Conservation (phyloP, 1,140 invertebrate genomes). For the Pseudachorutes palmiensis region DNA sequence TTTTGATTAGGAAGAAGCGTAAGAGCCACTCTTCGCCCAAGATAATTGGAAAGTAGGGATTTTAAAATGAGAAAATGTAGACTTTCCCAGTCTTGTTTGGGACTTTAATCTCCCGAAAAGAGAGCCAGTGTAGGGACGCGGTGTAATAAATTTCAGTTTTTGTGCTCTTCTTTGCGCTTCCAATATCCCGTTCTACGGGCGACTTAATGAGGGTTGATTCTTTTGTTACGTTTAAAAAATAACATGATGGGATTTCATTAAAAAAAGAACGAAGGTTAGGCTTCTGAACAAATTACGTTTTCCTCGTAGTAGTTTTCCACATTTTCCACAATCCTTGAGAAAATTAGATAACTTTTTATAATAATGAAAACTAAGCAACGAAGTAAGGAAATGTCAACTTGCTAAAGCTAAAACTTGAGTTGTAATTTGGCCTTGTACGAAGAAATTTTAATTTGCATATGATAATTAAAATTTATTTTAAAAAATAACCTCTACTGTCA, state of each 20-base stretch:
- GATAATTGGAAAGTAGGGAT: background rate
- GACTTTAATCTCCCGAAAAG: background rate
- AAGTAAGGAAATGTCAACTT: too few species aligned
- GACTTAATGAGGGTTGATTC: conserved; percentile 6
- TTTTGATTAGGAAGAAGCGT: too few species aligned
- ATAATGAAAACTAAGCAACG: background rate
- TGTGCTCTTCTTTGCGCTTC: background rate
- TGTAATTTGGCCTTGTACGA: background rate
- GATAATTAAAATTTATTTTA: conserved; percentile 6
- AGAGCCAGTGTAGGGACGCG: background rate
- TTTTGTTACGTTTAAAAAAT: background rate
- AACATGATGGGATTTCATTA: conserved; percentile 7
- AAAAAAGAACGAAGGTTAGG: background rate
- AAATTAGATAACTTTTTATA: background rate
- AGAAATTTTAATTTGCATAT: too few species aligned
- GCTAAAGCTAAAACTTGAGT: background rate
- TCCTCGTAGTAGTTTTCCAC: background rate
- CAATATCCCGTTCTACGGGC: background rate
- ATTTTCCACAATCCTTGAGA: background rate
- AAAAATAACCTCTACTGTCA: background rate
- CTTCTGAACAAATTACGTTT: background rate
- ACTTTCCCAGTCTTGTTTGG: too few species aligned
- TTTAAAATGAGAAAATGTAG: background rate
- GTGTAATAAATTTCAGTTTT: conserved; percentile 3
- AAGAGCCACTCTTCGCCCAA: background rate